Evolutionary conservation across 2,797 vertebrate species (phyloP).

Genomic region (Enteromius afrohamiltoni): DNA sequence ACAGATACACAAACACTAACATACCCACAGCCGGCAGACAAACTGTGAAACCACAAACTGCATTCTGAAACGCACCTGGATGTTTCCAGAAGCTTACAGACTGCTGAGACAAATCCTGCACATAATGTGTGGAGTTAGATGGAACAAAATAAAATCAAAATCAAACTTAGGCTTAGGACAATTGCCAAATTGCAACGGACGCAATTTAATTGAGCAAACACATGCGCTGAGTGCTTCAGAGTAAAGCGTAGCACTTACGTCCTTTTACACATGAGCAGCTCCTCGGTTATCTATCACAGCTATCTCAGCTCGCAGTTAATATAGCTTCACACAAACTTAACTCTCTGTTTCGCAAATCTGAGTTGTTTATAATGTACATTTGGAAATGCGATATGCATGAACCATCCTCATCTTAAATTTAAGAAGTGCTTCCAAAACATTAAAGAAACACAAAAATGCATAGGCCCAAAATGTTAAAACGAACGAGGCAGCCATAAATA

Average conservation of each 20-base stretch:
- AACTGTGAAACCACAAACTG: conserved; percentile 37
- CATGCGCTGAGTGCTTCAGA: neutral
- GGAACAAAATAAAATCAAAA: neutral
- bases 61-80: conserved; percentile 40
- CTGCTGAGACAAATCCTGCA: neutral
- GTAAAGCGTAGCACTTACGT: neutral
- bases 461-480: neutral
- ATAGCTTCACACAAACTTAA: neutral
- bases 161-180: neutral
- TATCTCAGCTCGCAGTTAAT: neutral
- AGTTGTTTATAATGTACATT: neutral
- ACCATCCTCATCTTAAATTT: neutral
- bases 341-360: neutral
- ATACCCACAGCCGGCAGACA: neutral
- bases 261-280: neutral
- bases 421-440: neutral
- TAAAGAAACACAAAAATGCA: neutral
- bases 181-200: neutral
- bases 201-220: neutral
- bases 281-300: too few relatives aligned
- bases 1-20: conserved; percentile 11
- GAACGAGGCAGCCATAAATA: neutral
- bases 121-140: neutral
- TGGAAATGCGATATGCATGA: neutral
- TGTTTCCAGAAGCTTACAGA: conserved; percentile 14